Conservation (phyloP, 1,140 invertebrate genomes). For the Saccostrea cuccullata region DNA sequence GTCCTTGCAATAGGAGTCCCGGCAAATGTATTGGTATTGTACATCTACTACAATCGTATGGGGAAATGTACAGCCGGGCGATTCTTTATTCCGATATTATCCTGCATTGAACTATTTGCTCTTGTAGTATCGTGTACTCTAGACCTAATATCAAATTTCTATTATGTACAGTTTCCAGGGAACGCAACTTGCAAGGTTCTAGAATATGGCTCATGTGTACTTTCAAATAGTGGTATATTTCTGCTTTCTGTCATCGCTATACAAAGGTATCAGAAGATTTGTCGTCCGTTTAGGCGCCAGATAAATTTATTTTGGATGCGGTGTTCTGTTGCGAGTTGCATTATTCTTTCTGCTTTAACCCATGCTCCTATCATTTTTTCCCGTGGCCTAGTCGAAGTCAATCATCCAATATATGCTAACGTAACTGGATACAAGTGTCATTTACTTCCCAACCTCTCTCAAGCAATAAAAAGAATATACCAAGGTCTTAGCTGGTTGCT, state of each 20-base stretch:
- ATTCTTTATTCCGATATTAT: conserved; percentile 49
- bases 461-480: not conserved
- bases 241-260: conserved; percentile 40
- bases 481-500: not conserved
- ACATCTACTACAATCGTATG: conserved; percentile 47
- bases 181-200: conserved; percentile 41
- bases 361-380: not conserved
- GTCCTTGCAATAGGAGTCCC: conserved; percentile 38
- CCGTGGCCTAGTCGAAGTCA: not conserved
- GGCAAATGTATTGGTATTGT: conserved; percentile 42
- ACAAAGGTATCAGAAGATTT: conserved; percentile 52
- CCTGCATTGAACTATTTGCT: conserved; percentile 40
- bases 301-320: conserved; percentile 40
- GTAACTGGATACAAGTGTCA: not conserved
- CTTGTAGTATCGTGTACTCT: conserved; percentile 38
- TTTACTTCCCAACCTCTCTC: not conserved
- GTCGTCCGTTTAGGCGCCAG: conserved; percentile 45
- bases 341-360: not conserved
- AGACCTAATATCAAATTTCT: conserved; percentile 30
- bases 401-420: not conserved
- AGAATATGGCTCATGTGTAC: conserved; percentile 32
- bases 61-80: conserved; percentile 26
- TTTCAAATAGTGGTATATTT: conserved; percentile 35
- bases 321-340: not conserved
- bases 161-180: conserved; percentile 34